A percentile compares a stretch with the other conserved stretches of the same genome.
Evolutionary conservation across 2,888 invertebrate species (phyloP).

Genomic region (Drosophila suboccidentalis): DNA sequence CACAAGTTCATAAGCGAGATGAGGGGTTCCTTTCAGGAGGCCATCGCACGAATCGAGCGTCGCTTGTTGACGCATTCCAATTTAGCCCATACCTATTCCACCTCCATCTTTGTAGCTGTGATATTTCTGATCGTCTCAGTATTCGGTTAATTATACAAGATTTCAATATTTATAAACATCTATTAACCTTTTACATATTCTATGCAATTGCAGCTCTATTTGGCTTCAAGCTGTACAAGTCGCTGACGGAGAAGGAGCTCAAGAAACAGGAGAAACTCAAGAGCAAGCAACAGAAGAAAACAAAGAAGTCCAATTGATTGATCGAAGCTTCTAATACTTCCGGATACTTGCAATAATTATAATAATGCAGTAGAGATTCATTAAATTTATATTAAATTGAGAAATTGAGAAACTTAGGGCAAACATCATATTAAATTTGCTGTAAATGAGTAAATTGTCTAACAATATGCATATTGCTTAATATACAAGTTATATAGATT

Average conservation of each 20-base stretch:
- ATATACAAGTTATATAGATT: conserved; percentile 38
- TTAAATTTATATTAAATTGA: conserved; percentile 67
- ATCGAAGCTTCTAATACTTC: conserved; percentile 24
- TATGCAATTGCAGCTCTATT: conserved; percentile 91
- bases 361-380: conserved; percentile 7
- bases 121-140: conserved; percentile 76
- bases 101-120: conserved; percentile 73
- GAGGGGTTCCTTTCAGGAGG: conserved; percentile 74
- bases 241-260: conserved; percentile 91
- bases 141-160: conserved; percentile 69
- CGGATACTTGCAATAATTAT: conserved; percentile 18
- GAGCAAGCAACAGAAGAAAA: conserved; percentile 92
- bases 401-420: conserved; percentile 19
- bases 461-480: conserved; percentile 39
- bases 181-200: conserved; percentile 14
- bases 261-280: conserved; percentile 93
- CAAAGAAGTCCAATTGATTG: conserved; percentile 86
- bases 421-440: conserved; percentile 36
- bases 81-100: conserved; percentile 74
- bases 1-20: conserved; percentile 77
- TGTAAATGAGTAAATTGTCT: conserved; percentile 63
- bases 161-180: background rate
- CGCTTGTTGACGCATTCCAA: conserved; percentile 70
- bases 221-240: conserved; percentile 93
- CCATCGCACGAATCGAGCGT: conserved; percentile 74